Conservation (phyloP, 2,888 invertebrate species). For the Drosophila macrothrix region DNA sequence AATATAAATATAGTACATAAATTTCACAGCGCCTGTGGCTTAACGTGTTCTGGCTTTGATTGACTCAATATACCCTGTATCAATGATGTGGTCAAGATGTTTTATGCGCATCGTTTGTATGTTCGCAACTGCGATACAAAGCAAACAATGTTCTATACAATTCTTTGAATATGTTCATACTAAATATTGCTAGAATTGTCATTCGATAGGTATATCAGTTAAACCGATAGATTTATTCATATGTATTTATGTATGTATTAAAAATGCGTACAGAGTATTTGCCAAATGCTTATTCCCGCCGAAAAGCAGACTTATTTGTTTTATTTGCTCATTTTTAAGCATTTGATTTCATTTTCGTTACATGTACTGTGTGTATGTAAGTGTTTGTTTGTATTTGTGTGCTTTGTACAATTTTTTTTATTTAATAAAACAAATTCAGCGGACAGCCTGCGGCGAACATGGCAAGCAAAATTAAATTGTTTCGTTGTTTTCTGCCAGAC, state of each 20-base stretch:
- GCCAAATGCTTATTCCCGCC: neutral
- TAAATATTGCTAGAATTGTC: neutral
- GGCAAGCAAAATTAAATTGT: conserved; percentile 79
- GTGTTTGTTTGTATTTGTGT: conserved; percentile 29
- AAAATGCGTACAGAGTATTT: conserved; percentile 4
- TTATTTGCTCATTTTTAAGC: conserved; percentile 73
- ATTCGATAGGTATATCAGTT: neutral
- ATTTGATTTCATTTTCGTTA: conserved; percentile 75
- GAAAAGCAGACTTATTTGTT: conserved; percentile 5
- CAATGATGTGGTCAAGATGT: neutral
- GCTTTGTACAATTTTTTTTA: conserved; percentile 68
- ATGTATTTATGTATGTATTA: neutral
- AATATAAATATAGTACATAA: conserved; percentile 17
- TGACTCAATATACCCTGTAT: conserved; percentile 28
- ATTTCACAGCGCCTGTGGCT: conserved; percentile 36
- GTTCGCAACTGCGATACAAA: neutral
- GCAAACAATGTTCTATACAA: neutral
- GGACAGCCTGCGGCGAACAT: conserved; percentile 77
- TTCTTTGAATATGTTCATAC: neutral
- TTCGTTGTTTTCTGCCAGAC: conserved; percentile 57
- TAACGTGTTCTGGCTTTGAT: conserved; percentile 35
- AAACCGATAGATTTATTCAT: neutral
- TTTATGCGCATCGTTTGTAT: neutral
- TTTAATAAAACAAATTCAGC: conserved; percentile 80
- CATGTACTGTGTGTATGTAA: conserved; percentile 23